Percentiles rank a stretch among this genome's conserved stretches.
phyloP scores from a whole-genome alignment of 1,140 invertebrate genomes.

The Amphibalanus amphitrite region DNA sequence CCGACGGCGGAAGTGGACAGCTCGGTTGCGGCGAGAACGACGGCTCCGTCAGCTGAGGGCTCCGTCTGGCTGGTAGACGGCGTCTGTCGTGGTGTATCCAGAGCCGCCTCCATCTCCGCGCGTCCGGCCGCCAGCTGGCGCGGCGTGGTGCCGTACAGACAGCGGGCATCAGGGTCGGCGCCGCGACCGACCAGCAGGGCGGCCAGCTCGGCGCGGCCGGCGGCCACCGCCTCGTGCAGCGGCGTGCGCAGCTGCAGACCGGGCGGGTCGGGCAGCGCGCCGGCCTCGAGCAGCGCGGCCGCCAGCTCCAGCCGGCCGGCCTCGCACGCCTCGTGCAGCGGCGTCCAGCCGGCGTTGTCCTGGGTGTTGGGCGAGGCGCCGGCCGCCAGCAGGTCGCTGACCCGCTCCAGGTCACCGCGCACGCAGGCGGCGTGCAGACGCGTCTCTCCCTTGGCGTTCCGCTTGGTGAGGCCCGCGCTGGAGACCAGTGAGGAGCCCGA shows the following conservation, averaged over 20 bases:
- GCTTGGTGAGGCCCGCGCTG: no score
- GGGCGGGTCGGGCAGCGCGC: conserved; percentile 43
- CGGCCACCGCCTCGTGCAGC: conserved; percentile 45
- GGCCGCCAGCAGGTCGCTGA: conserved; percentile 29
- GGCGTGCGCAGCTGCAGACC: conserved; percentile 45
- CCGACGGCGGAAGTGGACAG: neutral
- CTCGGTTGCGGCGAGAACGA: neutral
- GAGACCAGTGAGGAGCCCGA: no score
- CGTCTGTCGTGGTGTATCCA: neutral
- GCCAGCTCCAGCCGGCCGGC: conserved; percentile 39
- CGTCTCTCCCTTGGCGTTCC: no score
- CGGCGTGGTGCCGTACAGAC: conserved; percentile 36
- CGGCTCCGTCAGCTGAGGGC: neutral
- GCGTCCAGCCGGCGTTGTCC: conserved; percentile 58
- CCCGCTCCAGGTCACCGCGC: no score
- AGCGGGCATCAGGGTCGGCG: conserved; percentile 35
- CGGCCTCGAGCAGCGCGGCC: conserved; percentile 38
- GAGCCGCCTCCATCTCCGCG: neutral
- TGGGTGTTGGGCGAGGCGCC: conserved; percentile 51
- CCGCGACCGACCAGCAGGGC: conserved; percentile 39
- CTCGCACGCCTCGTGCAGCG: conserved; percentile 50
- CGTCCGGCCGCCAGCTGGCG: conserved; percentile 23
- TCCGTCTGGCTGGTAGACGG: no score
- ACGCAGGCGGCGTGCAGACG: no score
- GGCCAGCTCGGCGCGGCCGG: conserved; percentile 32